Evolutionary conservation across 2,113 vertebrate genomes (phyloP), one percentile per base, ranked within the genome.

Genomic region (Collichthys lucidus): DNA sequence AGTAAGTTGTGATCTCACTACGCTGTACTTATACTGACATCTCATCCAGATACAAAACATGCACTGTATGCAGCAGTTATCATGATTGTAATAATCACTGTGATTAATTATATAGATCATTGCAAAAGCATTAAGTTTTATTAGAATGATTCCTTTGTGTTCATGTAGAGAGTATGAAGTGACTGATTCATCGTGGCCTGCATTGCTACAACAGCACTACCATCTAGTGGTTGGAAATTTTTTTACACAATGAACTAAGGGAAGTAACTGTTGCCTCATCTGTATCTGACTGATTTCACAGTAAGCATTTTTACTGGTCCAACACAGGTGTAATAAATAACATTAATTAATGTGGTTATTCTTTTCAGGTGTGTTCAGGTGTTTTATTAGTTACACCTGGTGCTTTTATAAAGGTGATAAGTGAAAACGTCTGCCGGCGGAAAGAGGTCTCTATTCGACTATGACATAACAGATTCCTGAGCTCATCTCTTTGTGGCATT

Each of bases 161-260:
- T 62, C 8, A 42, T 1, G 4, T 53, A 15, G 47, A 60, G 22
- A 22, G 61, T 4, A 10, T 57, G 5, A 61, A 17, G 17, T 17
- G 14, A 14, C 24, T 29, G 2, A 29, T 24, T 64, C 3, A 10
- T 1, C 52, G 12, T 61, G 47, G 14, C 0, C 12, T n/a, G 0
- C 46, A n/a, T 73, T 42, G 4, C 20, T 64, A 4, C 8, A 42
- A 57, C 65, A 67, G 79, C 60, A 60, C 78, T 60, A 0, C 77
- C 91, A 84, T 84, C 89, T 92, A 77, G 86, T 89, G 91, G 85
- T 66, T 42, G 2, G 4, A 47, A 7, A n/a, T 60, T 3, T 60
- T 3, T 44, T 3, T 29, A 19, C 0, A 65, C 53, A 19, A 8
- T 5, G 47, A 11, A 61, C 44, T 53, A 16, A 35, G 14, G 22